Evolutionary conservation across 2,113 vertebrate species (phyloP).

Genomic region (Gila orcuttii): DNA sequence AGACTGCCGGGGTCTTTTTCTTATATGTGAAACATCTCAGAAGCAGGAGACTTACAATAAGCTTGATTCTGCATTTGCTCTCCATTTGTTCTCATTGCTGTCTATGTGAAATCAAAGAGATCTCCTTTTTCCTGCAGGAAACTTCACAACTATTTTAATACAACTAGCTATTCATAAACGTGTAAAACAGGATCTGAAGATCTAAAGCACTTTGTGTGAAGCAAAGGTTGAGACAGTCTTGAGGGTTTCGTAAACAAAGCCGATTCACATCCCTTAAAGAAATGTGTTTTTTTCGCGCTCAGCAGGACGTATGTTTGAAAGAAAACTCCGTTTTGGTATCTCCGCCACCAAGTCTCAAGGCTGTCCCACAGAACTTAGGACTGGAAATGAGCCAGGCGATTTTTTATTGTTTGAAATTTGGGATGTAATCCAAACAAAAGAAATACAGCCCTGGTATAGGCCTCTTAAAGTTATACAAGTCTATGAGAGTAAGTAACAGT

Average conservation of each 20-base stretch:
- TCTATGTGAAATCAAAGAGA: slow-evolving; percentile 9
- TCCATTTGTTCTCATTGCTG: no score
- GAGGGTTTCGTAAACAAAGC: neutral
- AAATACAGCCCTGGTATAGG: slow-evolving; percentile 63
- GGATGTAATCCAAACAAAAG: slow-evolving; percentile 69
- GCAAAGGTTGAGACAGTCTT: neutral
- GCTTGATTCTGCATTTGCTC: neutral
- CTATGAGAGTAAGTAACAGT: slow-evolving; percentile 60
- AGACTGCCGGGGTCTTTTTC: no score
- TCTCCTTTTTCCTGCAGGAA: neutral
- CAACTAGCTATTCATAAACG: slow-evolving; percentile 23
- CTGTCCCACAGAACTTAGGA: slow-evolving; percentile 48
- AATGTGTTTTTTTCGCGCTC: slow-evolving; percentile 30
- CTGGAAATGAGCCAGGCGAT: slow-evolving; percentile 65
- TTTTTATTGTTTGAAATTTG: slow-evolving; percentile 65
- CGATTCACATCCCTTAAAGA: slow-evolving; percentile 33
- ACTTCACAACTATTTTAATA: slow-evolving; percentile 23
- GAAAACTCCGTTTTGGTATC: slow-evolving; percentile 21
- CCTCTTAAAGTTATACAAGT: slow-evolving; percentile 70
- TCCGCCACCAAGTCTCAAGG: slow-evolving; percentile 42
- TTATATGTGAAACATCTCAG: neutral
- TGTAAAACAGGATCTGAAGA: slow-evolving; percentile 31
- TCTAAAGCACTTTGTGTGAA: slow-evolving; percentile 32
- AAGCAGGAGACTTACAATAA: neutral
- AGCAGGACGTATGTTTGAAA: slow-evolving; percentile 40